A percentile compares a stretch with the other conserved stretches of the same genome.
Evolutionary conservation across 2,888 invertebrate species (phyloP).

Genomic region (Cancer borealis): DNA sequence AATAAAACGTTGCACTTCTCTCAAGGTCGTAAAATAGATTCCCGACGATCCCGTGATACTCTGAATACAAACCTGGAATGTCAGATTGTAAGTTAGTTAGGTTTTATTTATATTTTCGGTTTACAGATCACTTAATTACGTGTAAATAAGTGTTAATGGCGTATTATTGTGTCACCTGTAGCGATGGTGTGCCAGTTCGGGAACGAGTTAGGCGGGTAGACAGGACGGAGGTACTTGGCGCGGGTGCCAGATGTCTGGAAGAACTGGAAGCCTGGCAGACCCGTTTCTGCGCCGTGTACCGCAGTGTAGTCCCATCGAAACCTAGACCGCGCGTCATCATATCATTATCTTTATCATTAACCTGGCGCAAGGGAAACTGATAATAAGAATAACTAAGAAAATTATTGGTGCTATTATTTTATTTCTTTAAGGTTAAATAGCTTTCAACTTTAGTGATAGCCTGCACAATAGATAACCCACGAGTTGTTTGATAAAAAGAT

Average conservation of each 20-base stretch:
- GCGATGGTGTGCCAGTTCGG: slow-evolving; percentile 67
- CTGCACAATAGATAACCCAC: too few relatives aligned
- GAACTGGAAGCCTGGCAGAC: slow-evolving; percentile 54
- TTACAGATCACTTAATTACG: background rate
- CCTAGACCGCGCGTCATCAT: background rate
- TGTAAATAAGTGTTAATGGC: background rate
- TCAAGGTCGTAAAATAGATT: slow-evolving; percentile 64
- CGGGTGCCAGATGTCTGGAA: background rate
- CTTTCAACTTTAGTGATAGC: too few relatives aligned
- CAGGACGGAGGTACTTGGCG: slow-evolving; percentile 54
- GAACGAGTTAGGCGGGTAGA: slow-evolving; percentile 55
- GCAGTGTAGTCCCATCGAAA: slow-evolving; percentile 61
- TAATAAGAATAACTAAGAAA: too few relatives aligned
- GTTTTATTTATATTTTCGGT: background rate
- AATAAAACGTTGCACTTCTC: background rate
- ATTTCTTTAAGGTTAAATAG: too few relatives aligned
- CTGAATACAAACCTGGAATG: slow-evolving; percentile 65
- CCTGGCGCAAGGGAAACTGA: background rate
- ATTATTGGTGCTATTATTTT: too few relatives aligned
- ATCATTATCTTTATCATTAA: background rate
- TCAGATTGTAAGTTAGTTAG: background rate
- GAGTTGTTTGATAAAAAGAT: too few relatives aligned
- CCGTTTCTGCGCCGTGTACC: slow-evolving; percentile 40
- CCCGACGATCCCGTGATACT: slow-evolving; percentile 64
- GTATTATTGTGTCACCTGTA: slow-evolving; percentile 39